Conservation (phyloP, 2,113 vertebrate species). For the Orcinus orca region DNA sequence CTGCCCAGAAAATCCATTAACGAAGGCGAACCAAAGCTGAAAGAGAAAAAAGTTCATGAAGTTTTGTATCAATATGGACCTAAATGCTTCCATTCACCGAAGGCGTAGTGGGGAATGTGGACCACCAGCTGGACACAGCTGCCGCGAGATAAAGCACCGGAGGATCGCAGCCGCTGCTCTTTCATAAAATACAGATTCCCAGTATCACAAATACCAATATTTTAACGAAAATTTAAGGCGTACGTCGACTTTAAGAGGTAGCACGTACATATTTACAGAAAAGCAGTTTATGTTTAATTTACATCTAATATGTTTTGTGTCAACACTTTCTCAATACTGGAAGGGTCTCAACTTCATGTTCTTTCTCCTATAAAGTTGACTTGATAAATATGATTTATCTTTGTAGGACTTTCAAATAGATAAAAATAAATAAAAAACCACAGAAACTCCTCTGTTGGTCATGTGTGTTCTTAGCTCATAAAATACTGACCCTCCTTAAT, state of each 20-base stretch:
- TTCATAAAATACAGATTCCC: slow-evolving; percentile 31
- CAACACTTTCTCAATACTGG: background rate
- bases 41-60: slow-evolving; percentile 83
- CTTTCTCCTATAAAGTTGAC: background rate
- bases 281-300: background rate
- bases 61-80: slow-evolving; percentile 78
- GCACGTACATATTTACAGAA: background rate
- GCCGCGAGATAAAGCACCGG: slow-evolving; percentile 52
- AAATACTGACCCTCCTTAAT: background rate
- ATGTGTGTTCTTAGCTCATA: background rate
- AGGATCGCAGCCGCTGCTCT: slow-evolving; percentile 31
- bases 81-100: slow-evolving; percentile 69
- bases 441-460: background rate
- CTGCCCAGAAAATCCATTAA: slow-evolving; percentile 99
- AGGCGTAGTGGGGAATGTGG: slow-evolving; percentile 60
- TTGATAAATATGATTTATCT: background rate
- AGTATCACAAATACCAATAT: background rate
- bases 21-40: slow-evolving; percentile 99
- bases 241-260: background rate
- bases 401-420: slow-evolving; percentile 9
- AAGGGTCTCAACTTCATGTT: background rate
- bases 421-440: background rate
- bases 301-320: background rate
- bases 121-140: slow-evolving; percentile 80
- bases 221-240: background rate